phyloP scores from a whole-genome alignment of 2,888 invertebrate genomes.

The Hyposoter didymator region DNA sequence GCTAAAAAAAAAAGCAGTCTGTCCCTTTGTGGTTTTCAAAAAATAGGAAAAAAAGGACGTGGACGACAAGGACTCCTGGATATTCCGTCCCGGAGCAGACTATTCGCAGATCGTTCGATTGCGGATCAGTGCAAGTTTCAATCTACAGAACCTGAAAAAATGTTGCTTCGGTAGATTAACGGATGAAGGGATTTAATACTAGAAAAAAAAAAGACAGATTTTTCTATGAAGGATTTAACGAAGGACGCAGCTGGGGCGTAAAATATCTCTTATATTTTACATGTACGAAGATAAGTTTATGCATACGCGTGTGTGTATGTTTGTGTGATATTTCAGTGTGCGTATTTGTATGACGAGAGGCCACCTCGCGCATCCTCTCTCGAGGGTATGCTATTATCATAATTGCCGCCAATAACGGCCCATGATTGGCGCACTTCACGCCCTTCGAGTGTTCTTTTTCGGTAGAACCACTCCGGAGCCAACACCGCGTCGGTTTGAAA shows the following conservation, averaged over 20 bases:
- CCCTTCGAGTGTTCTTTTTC: slow-evolving; percentile 80
- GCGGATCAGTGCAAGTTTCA: background rate
- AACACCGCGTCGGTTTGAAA: slow-evolving; percentile 4
- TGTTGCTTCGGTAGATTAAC: background rate
- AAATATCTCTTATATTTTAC: background rate
- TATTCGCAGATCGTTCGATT: background rate
- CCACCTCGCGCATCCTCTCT: slow-evolving; percentile 62
- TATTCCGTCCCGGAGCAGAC: background rate
- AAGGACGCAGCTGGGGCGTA: slow-evolving; percentile 1
- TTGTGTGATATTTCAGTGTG: slow-evolving; percentile 5
- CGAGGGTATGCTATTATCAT: slow-evolving; percentile 82
- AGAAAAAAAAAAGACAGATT: background rate
- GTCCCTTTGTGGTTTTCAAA: background rate
- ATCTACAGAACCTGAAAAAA: background rate
- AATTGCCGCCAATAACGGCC: slow-evolving; percentile 83
- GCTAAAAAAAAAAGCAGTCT: background rate
- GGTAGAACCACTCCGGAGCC: slow-evolving; percentile 74
- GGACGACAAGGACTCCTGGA: background rate
- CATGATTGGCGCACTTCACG: slow-evolving; percentile 82
- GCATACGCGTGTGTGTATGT: background rate
- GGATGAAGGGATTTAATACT: slow-evolving; percentile 8
- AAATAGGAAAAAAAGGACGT: background rate
- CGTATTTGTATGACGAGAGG: slow-evolving; percentile 62
- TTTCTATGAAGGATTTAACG: slow-evolving; percentile 3
- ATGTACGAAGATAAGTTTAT: background rate